phyloP scores from a whole-genome alignment of 1,140 invertebrate species.

The Hestina assimilis region DNA sequence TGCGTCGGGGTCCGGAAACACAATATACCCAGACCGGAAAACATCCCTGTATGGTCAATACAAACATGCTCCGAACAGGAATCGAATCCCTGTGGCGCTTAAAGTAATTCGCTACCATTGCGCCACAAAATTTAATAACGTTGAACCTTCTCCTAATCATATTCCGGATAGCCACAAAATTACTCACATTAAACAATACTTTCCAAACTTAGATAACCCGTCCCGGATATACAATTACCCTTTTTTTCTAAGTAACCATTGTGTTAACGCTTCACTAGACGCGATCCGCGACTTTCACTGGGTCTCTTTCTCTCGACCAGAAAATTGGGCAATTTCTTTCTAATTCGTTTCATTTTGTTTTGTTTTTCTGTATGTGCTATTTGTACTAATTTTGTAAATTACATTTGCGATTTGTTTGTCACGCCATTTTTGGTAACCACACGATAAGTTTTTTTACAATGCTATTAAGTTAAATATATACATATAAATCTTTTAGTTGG shows the following conservation, averaged over 20 bases:
- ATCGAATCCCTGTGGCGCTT: too few species aligned
- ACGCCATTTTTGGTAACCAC: too few species aligned
- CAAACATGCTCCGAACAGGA: too few species aligned
- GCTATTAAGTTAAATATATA: too few species aligned
- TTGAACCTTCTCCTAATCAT: neutral
- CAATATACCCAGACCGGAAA: too few species aligned
- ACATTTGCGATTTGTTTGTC: too few species aligned
- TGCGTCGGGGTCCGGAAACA: too few species aligned
- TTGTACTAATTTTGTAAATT: neutral
- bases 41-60: too few species aligned
- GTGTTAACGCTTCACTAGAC: conserved; percentile 27
- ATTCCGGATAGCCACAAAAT: neutral
- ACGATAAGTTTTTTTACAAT: too few species aligned
- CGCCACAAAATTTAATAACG: too few species aligned
- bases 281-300: conserved; percentile 19
- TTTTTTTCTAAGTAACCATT: conserved; percentile 19
- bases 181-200: conserved; percentile 9
- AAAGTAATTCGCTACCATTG: too few species aligned
- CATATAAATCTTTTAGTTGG: too few species aligned
- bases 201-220: conserved; percentile 13
- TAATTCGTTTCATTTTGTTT: conserved; percentile 1
- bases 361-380: neutral
- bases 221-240: conserved; percentile 8
- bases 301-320: conserved; percentile 21
- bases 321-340: conserved; percentile 12